A percentile compares a stretch with the other conserved stretches of the same genome.
Evolutionary conservation across 2,888 invertebrate species (phyloP).

Genomic region (Phengaris alcon): DNA sequence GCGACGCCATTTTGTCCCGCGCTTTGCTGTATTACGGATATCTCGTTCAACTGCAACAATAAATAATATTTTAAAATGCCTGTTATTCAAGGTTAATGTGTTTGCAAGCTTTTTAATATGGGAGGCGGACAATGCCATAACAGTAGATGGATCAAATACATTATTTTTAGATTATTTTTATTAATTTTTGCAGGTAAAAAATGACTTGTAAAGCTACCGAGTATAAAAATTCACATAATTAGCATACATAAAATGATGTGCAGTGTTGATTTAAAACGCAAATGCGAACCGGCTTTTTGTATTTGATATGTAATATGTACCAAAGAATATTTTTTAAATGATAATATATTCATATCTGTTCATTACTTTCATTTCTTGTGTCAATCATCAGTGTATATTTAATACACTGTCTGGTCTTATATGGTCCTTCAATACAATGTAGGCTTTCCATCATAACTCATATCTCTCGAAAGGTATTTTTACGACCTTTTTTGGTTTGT

Average conservation of each 20-base stretch:
- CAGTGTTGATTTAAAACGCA: slow-evolving; percentile 1
- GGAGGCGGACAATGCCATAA: background rate
- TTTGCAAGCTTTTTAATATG: background rate
- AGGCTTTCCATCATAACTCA: background rate
- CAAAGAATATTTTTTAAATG: background rate
- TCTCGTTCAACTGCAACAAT: slow-evolving; percentile 85
- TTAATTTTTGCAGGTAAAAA: slow-evolving; percentile 1
- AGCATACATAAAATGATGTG: slow-evolving; percentile 9
- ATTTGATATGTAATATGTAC: background rate
- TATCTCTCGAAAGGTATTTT: background rate
- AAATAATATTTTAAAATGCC: background rate
- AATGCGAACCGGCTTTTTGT: slow-evolving; percentile 7
- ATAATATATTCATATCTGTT: slow-evolving; percentile 11
- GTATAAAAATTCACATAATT: slow-evolving; percentile 1
- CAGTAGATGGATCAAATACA: background rate
- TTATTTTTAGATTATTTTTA: background rate
- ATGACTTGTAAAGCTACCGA: slow-evolving; percentile 8
- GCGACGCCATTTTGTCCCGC: slow-evolving; percentile 84
- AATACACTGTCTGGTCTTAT: slow-evolving; percentile 1
- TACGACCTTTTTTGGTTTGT: background rate
- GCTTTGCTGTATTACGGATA: slow-evolving; percentile 87
- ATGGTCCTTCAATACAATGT: background rate
- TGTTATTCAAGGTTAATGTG: background rate
- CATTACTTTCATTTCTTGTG: slow-evolving; percentile 9
- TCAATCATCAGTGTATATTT: slow-evolving; percentile 2